Evolutionary conservation across 2,888 invertebrate species (phyloP).

Genomic region (Microplitis deprimator): DNA sequence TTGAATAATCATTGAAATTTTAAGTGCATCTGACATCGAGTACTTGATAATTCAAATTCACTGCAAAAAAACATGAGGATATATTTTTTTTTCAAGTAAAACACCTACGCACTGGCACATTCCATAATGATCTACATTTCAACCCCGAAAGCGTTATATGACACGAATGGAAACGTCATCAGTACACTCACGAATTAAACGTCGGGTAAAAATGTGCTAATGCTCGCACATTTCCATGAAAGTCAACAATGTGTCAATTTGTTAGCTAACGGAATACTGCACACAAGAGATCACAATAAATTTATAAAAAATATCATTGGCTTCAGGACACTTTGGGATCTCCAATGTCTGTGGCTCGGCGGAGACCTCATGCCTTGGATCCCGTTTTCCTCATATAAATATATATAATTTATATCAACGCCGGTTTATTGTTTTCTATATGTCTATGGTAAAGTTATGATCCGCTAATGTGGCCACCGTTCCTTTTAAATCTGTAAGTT

Average conservation of each 20-base stretch:
- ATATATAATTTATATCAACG: conserved; percentile 56
- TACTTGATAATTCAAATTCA: conserved; percentile 16
- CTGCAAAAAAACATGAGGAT: conserved; percentile 37
- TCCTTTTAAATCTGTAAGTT: conserved; percentile 54
- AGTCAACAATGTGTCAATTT: conserved; percentile 14
- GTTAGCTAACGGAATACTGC: neutral
- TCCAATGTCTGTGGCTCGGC: conserved; percentile 52
- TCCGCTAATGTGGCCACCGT: conserved; percentile 55
- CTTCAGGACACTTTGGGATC: conserved; percentile 47
- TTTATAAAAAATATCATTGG: neutral
- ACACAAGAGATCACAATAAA: neutral
- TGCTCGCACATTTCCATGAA: neutral
- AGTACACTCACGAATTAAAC: conserved; percentile 28
- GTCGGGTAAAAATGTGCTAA: neutral
- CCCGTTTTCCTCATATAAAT: conserved; percentile 52
- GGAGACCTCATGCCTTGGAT: conserved; percentile 56
- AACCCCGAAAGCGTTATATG: conserved; percentile 53
- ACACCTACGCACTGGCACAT: conserved; percentile 67
- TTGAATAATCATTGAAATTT: neutral
- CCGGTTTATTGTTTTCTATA: conserved; percentile 51
- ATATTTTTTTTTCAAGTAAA: conserved; percentile 54
- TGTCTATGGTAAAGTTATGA: conserved; percentile 46
- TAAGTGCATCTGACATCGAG: conserved; percentile 14
- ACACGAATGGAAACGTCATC: conserved; percentile 52
- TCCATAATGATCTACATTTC: conserved; percentile 59